These are phyloP conservation scores for Drosophila albomicans DNA, from an alignment of 1,140 invertebrate species.

Conservation along the genomic window DNA sequence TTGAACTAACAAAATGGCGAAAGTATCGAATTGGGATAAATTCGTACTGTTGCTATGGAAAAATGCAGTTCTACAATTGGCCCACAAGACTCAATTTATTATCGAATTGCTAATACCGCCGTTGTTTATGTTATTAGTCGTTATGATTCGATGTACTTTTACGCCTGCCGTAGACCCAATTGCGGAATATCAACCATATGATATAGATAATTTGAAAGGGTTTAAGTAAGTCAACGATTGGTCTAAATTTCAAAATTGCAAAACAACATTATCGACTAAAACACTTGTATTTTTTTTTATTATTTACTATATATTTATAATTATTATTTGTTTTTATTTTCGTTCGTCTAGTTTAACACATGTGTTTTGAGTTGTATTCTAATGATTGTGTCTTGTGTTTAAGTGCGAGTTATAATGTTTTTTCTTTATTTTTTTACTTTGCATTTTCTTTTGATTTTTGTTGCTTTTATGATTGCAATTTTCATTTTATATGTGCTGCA, in stretches of 20 bases:
- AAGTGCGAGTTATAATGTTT: too few species aligned
- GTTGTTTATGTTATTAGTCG: slow-evolving; percentile 89
- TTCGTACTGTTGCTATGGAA: slow-evolving; percentile 93
- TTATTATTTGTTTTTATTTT: too few species aligned
- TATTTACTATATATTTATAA: too few species aligned
- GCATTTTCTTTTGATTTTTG: too few species aligned
- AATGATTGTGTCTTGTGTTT: too few species aligned
- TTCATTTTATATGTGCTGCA: too few species aligned
- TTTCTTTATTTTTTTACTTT: too few species aligned
- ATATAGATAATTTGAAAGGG: slow-evolving; percentile 50
- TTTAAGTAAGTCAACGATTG: slow-evolving; percentile 58
- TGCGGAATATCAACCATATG: slow-evolving; percentile 22
- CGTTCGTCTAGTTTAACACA: too few species aligned
- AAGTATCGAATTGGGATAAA: slow-evolving; percentile 85
- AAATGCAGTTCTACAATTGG: slow-evolving; percentile 91
- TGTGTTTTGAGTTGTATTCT: too few species aligned
- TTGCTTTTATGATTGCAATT: too few species aligned
- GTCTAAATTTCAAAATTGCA: too few species aligned
- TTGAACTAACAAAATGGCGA: slow-evolving; percentile 46
- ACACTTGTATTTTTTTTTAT: neutral
- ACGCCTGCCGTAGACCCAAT: slow-evolving; percentile 62
- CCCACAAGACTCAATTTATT: slow-evolving; percentile 90
- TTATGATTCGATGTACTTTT: slow-evolving; percentile 87
- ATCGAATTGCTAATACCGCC: slow-evolving; percentile 90
- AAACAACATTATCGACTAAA: too few species aligned